phyloP scores from a whole-genome alignment of 1,140 invertebrate genomes.

The Lanistes nyassanus region DNA sequence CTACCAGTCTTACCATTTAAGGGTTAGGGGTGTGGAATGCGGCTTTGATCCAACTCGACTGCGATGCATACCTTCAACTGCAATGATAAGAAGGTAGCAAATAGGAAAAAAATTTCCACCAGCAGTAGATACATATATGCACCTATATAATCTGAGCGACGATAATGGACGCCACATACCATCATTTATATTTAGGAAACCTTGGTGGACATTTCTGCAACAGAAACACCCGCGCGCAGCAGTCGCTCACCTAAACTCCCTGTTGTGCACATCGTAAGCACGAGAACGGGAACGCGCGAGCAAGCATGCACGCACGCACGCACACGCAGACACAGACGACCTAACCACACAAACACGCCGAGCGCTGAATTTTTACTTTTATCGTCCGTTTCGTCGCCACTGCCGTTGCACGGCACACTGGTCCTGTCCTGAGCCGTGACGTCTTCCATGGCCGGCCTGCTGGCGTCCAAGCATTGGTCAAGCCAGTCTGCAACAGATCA shows the following conservation, averaged over 20 bases:
- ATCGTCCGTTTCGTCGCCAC: constrained; percentile 11
- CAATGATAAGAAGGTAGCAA: not conserved
- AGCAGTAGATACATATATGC: too few relatives aligned
- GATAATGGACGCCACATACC: too few relatives aligned
- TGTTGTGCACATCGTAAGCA: too few relatives aligned
- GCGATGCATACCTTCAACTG: constrained; percentile 10
- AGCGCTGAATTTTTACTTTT: constrained; percentile 6
- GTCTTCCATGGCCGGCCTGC: constrained; percentile 11
- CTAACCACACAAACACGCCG: not conserved
- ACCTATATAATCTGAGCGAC: too few relatives aligned
- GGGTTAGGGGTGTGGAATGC: constrained; percentile 72
- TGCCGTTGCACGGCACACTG: not conserved
- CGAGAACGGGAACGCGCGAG: not conserved
- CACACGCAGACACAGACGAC: not conserved
- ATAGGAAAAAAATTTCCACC: not conserved
- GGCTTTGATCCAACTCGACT: constrained; percentile 59
- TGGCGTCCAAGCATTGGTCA: constrained; percentile 34
- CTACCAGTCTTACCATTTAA: constrained; percentile 66
- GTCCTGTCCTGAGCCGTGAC: constrained; percentile 18
- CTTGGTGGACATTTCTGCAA: too few relatives aligned
- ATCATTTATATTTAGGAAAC: too few relatives aligned
- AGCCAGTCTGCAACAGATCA: constrained; percentile 33
- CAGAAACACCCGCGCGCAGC: not conserved
- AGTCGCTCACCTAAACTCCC: too few relatives aligned
- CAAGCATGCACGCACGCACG: not conserved